Evolutionary conservation across 2,113 vertebrate genomes (phyloP).

Genomic region (Odobenus rosmarus): DNA sequence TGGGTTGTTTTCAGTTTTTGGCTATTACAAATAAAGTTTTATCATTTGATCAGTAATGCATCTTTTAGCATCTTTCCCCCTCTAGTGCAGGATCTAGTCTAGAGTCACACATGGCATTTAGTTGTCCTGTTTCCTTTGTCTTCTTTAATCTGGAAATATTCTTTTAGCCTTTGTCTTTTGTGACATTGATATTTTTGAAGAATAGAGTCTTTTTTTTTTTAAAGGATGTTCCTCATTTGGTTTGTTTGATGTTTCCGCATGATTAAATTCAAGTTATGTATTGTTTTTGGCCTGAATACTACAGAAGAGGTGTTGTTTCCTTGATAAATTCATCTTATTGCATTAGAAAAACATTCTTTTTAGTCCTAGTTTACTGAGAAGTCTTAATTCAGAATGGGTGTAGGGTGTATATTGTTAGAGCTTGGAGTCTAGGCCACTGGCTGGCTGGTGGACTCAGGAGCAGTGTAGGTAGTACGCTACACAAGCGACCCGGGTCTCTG

Average conservation of each 20-base stretch:
- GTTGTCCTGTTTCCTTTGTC: not conserved
- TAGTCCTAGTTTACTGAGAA: not conserved
- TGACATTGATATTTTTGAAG: not conserved
- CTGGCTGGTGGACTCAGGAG: conserved; percentile 85
- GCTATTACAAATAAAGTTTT: not conserved
- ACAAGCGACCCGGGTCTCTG: conserved; percentile 80
- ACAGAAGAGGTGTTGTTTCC: not conserved
- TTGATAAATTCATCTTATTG: not conserved
- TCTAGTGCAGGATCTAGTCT: not conserved
- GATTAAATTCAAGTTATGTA: not conserved
- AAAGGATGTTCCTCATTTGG: not conserved
- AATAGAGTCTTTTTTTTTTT: not conserved
- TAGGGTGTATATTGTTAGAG: conserved; percentile 89
- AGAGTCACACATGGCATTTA: not conserved
- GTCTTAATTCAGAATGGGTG: not conserved
- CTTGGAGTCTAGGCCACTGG: conserved; percentile 87
- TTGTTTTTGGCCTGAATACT: not conserved
- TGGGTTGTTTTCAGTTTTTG: not conserved
- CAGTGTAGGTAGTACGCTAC: conserved; percentile 94
- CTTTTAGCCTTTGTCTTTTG: not conserved
- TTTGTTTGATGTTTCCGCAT: not conserved
- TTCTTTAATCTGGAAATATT: not conserved
- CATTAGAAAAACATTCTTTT: not conserved
- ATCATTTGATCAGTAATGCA: not conserved
- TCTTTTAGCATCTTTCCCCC: not conserved